phyloP scores from a whole-genome alignment of 2,113 vertebrate genomes.

The Patagioenas fasciata region DNA sequence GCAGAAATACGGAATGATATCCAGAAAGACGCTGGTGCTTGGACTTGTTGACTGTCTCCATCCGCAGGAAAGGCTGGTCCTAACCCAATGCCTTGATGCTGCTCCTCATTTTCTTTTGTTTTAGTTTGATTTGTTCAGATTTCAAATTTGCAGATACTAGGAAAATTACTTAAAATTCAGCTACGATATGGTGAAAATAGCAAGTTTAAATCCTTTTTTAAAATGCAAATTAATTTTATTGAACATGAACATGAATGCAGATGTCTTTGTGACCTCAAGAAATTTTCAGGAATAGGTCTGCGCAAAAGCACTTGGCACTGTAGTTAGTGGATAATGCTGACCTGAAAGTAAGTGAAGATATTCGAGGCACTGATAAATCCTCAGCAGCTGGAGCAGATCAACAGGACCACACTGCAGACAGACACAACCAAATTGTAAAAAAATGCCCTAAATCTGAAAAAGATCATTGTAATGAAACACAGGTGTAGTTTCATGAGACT shows the following conservation, averaged over 20 bases:
- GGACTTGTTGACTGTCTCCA: background rate
- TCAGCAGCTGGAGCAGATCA: background rate
- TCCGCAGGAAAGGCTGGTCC: background rate
- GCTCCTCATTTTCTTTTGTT: background rate
- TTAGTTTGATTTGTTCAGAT: background rate
- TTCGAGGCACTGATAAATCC: background rate
- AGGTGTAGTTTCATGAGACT: background rate
- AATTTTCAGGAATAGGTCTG: background rate
- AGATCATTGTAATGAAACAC: background rate
- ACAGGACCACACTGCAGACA: background rate
- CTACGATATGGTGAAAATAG: background rate
- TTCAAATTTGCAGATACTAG: background rate
- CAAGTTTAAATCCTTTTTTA: background rate
- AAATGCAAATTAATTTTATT: background rate
- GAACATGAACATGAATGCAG: rapidly evolving
- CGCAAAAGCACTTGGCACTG: background rate
- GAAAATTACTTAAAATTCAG: background rate
- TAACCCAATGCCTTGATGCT: background rate
- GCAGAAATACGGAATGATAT: background rate
- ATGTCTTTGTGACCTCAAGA: background rate
- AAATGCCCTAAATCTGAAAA: background rate
- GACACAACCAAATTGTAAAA: background rate
- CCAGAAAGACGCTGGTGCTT: background rate
- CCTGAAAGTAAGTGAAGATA: background rate
- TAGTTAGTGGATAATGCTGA: background rate